Evolutionary conservation across 2,888 invertebrate genomes (phyloP).

Genomic region (Synergus gifuensis): DNA sequence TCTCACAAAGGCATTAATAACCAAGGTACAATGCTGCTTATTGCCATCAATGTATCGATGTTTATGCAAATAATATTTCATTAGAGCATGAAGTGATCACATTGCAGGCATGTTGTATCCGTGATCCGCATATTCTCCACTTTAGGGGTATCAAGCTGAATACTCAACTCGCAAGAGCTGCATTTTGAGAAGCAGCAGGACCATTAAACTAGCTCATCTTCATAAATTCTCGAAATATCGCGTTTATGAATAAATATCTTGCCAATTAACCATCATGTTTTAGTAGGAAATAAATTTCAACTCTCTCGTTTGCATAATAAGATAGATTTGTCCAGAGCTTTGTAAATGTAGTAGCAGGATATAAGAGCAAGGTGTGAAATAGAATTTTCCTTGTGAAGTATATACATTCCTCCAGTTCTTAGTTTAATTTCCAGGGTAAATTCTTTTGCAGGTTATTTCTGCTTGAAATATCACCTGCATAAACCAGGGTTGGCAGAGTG

Average conservation of each 20-base stretch:
- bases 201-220: not conserved
- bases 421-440: conserved; percentile 37
- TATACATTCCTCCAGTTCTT: not conserved
- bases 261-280: not conserved
- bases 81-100: not conserved
- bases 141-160: not conserved
- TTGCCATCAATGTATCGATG: not conserved
- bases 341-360: not conserved
- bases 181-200: not conserved
- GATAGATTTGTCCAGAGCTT: not conserved
- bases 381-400: not conserved
- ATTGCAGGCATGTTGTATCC: not conserved
- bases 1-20: not conserved
- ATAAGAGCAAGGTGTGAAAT: not conserved
- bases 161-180: not conserved
- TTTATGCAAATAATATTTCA: conserved; percentile 4
- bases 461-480: conserved; percentile 39
- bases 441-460: conserved; percentile 34
- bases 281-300: not conserved
- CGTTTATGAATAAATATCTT: no score
- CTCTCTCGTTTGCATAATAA: not conserved
- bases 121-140: not conserved
- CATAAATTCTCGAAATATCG: not conserved
- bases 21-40: not conserved
- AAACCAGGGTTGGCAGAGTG: conserved; percentile 14